These are phyloP conservation scores for Salmo trutta DNA, from an alignment of 2,797 vertebrate genomes.

Conservation along the genomic window DNA sequence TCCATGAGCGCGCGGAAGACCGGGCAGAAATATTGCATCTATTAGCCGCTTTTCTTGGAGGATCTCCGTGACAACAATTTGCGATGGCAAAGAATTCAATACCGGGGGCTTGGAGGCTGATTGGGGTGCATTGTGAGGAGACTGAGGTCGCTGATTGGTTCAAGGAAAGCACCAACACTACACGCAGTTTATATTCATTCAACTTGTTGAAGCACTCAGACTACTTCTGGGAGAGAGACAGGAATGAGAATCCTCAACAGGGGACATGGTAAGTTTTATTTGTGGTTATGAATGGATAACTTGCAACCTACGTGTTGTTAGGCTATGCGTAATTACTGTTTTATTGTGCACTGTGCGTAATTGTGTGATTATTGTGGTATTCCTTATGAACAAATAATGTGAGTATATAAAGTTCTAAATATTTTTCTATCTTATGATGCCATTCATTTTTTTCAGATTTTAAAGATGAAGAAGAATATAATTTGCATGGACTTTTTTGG, in stretches of 20 bases:
- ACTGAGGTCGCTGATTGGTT: constrained; percentile 99
- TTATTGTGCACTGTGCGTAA: not conserved
- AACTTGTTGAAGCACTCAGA: constrained; percentile 90
- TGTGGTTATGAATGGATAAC: not conserved
- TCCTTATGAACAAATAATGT: not conserved
- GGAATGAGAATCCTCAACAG: constrained; percentile 40
- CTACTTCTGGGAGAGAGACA: constrained; percentile 65
- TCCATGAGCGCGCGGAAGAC: constrained; percentile 62
- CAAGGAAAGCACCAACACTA: constrained; percentile 92
- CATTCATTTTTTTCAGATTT: constrained; percentile 41
- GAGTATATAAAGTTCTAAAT: not conserved
- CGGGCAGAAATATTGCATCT: constrained; percentile 85
- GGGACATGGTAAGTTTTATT: constrained; percentile 51
- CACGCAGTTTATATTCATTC: constrained; percentile 95
- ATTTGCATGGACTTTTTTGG: not conserved
- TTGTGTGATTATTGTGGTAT: not conserved
- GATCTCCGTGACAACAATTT: constrained; percentile 97
- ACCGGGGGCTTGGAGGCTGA: constrained; percentile 92
- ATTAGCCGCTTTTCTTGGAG: constrained; percentile 83
- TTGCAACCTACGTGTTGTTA: not conserved
- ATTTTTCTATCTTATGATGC: not conserved
- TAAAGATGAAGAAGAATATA: constrained; percentile 22
- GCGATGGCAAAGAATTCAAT: constrained; percentile 96
- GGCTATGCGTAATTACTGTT: not conserved
- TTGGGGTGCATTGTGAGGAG: constrained; percentile 97